phyloP scores from a whole-genome alignment of 2,113 vertebrate genomes.

The Rostratula benghalensis region DNA sequence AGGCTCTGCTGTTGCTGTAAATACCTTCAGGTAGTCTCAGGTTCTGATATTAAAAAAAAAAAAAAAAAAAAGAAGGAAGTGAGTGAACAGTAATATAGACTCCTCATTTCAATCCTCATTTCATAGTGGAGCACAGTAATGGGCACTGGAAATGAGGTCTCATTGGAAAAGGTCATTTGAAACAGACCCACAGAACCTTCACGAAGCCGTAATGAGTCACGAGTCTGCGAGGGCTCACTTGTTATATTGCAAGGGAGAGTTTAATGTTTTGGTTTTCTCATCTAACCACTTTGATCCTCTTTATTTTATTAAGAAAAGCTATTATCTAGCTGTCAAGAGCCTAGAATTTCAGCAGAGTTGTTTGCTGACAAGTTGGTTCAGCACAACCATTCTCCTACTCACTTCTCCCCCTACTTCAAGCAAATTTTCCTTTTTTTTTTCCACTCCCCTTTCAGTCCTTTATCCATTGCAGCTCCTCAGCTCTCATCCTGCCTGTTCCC shows the following conservation, averaged over 20 bases:
- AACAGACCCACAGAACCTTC: constrained; percentile 40
- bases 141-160: constrained; percentile 62
- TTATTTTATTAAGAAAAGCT: constrained; percentile 66
- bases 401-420: not conserved
- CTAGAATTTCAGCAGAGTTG: constrained; percentile 12
- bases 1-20: not conserved
- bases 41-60: not conserved
- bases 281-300: constrained; percentile 45
- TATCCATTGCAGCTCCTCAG: not conserved
- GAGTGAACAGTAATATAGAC: not conserved
- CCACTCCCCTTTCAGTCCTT: not conserved
- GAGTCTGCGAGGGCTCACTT: constrained; percentile 37
- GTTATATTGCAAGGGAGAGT: constrained; percentile 25
- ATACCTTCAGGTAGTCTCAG: not conserved
- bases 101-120: constrained; percentile 52
- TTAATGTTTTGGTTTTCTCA: constrained; percentile 63
- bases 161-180: constrained; percentile 65
- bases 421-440: not conserved
- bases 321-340: constrained; percentile 60
- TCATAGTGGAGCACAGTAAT: constrained; percentile 44
- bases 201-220: constrained; percentile 52
- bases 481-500: not conserved
- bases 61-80: not conserved
- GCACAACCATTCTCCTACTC: not conserved
- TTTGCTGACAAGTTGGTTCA: constrained; percentile 39